Base-by-base conservation (phyloP, 2,888 invertebrate species). In the Cryptophagus acutangulus region DNA sequence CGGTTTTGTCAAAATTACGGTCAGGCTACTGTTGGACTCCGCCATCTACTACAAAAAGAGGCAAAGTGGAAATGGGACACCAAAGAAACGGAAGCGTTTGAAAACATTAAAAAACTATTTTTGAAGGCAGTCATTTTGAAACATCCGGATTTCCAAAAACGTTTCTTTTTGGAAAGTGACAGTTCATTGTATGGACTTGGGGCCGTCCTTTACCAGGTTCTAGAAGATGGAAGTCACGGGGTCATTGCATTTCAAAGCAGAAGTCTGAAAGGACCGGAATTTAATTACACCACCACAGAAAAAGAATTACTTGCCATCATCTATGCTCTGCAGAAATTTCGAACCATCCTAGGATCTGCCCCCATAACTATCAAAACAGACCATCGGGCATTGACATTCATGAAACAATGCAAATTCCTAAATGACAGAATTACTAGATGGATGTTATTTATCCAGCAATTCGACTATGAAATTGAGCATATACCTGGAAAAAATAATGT, bases 201-300 rank as follows among this genome's bases (percentile, higher is more conserved):
- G 2, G 46, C 16, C 1, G 43, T 30, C 9, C 13, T 43, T 12
- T 46, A 43, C 30, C 51, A 51, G 30, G 2, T 38, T 8, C 2
- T 24, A 6, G 34, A 38, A 6, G 30, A 38, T 3, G 35, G 33
- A 1, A 44, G 44, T 16, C 46, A 37, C 25, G 26, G 26, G 2
- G 47, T 46, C 0, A 13, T 54, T 4, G 44, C 30, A 3, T 48
- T 48, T 28, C 41, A 35, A 2, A 50, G 50, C 15, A 17, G 43
- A 18, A 15, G 16, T 8, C 37, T 48, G 15, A 10, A 33, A 13
- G 43, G 39, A 1, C 20, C 46, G 2, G 49, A 51, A 24, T 16
- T 49, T 5, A 24, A 38, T 3, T 52, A 51, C 28, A 52, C 48
- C 2, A 35, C 36, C 8, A 50, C 48, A 1, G 49, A 52, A 34